These are phyloP conservation scores for Tetropium fuscum DNA, from an alignment of 2,888 invertebrate species.

Conservation along the genomic window DNA sequence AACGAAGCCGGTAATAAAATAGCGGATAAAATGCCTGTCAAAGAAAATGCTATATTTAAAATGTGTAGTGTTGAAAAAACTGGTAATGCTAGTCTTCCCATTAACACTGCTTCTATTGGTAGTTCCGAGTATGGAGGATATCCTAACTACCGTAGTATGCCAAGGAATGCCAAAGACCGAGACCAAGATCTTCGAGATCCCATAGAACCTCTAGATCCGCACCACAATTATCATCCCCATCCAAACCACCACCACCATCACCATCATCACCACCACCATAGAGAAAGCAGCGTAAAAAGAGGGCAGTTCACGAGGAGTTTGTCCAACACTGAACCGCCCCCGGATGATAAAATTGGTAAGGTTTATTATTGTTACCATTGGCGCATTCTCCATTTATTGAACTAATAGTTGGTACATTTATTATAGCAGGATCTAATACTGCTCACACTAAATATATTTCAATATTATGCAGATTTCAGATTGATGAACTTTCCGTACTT, in stretches of 20 bases:
- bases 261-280: conserved; percentile 60
- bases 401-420: too few species aligned
- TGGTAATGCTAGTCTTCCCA: conserved; percentile 42
- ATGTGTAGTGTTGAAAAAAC: conserved; percentile 40
- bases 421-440: too few species aligned
- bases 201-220: conserved; percentile 54
- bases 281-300: conserved; percentile 71
- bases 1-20: background rate
- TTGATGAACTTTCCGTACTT: too few species aligned
- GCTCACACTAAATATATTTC: too few species aligned
- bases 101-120: conserved; percentile 42
- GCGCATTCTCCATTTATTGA: conserved; percentile 9
- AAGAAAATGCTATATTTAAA: conserved; percentile 24
- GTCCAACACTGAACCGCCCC: conserved; percentile 84
- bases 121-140: conserved; percentile 58
- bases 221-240: conserved; percentile 48
- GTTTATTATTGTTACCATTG: background rate
- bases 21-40: background rate
- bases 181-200: conserved; percentile 56
- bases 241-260: conserved; percentile 52
- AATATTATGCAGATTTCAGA: too few species aligned
- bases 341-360: conserved; percentile 86
- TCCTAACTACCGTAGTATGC: conserved; percentile 48
- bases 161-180: conserved; percentile 48
- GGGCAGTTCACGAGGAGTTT: conserved; percentile 82